Evolutionary conservation across 2,888 invertebrate species (phyloP), one percentile per base, ranked within the genome.

Genomic region (Amblyjoppa proteus): DNA sequence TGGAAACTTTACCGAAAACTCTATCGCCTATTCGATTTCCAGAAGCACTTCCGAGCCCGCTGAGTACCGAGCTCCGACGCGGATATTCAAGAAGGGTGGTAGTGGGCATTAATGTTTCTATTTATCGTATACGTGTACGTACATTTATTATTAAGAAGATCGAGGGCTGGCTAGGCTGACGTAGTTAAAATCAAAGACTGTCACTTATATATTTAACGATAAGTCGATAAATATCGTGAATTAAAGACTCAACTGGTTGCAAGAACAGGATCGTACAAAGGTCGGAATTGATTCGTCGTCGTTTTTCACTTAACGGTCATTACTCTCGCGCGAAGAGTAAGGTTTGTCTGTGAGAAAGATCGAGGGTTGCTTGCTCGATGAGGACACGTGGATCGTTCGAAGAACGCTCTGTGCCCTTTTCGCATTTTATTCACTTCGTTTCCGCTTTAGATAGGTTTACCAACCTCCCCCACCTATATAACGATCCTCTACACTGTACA

Each of bases 391-490:
- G 64, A 85, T 85, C 81, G 79, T 64, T 58, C 78, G 3, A 9
- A 74, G 78, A 58, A 49, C 41, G 58, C 78, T 75, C 66, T 34
- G 25, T 38, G 25, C 70, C 68, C 58, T 66, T 64, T 66, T 41
- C 75, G 79, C 70, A 82, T 85, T 82, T 85, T 82, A 78, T 85
- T 85, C 81, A 82, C 81, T 85, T 77, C 75, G 66, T 79, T 80
- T 80, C 56, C 76, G 79, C 56, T 80, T 53, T 11, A 83, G 75
- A 80, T 76, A 58, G 71, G 41, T 61, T 41, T 58, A 58, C 51
- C 11, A 16, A 4, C 34, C 7, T n/a, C 5, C 3, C 25, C 66
- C 13, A 20, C 68, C 41, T 28, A 25, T 49, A 75, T 28, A 25
- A 11, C 75, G 66, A 20, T 25, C n/a, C 76, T 71, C 53, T 16